Evolutionary conservation across 2,888 invertebrate species (phyloP).

Genomic region (Cephus pulcher): DNA sequence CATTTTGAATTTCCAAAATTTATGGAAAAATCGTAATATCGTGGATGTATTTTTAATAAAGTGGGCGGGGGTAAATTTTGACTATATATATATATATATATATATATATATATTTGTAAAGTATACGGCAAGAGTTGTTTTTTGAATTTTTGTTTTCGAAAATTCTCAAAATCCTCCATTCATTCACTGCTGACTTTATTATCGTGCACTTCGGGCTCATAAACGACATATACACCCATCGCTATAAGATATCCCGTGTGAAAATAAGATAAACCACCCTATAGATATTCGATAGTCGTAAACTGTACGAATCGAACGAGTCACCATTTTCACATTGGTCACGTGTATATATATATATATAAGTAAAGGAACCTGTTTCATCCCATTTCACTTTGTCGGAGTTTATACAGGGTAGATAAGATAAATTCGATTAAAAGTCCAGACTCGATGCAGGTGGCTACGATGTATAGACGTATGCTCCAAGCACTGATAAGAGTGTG

Average conservation of each 20-base stretch:
- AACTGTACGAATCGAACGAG: background rate
- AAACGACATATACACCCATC: background rate
- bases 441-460: background rate
- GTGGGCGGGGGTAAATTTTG: too few relatives aligned
- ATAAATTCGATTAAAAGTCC: background rate
- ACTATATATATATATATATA: too few relatives aligned
- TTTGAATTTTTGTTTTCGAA: background rate
- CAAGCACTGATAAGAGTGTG: background rate
- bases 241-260: conserved; percentile 40
- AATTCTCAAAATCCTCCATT: background rate
- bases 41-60: fast-evolving
- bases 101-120: too few relatives aligned
- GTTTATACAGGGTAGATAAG: background rate
- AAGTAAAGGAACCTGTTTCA: background rate
- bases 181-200: background rate
- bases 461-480: background rate
- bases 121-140: background rate
- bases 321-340: background rate
- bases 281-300: background rate
- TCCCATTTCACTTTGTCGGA: background rate
- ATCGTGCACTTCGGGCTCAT: background rate
- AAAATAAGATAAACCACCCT: conserved; percentile 46
- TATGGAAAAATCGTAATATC: too few relatives aligned
- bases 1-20: background rate
- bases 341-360: too few relatives aligned